Base-by-base conservation (phyloP, 2,113 vertebrate species). In the Trematomus loennbergii region DNA sequence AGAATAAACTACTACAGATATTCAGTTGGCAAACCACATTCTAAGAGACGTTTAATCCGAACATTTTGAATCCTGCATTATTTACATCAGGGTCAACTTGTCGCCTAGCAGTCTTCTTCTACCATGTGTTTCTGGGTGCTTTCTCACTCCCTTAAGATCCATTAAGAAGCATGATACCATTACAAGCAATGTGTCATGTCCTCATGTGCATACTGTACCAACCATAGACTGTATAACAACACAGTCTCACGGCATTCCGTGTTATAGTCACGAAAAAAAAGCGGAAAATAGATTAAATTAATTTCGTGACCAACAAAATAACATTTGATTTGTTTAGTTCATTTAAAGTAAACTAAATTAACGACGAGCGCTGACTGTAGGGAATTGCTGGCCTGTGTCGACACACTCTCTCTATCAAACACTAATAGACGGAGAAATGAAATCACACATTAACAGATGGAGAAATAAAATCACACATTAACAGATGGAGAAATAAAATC, bases 361-460 rank as follows among this genome's bases (percentile, higher is more conserved):
- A 1, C 15, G 53, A 55, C 53, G 45, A 2, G 49, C 16, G 9
- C 52, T 57, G 53, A 62, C 43, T 62, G 36, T 4, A n/a, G n/a
- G 53, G 48, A 53, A 25, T 33, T 40, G 25, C 20, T 40, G 59
- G 43, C 67, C 46, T 29, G 53, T 36, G 55, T 43, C 54, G 16
- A 60, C 58, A 20, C 0, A 3, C 46, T 50, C 57, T 53, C 62
- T 66, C 80, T 71, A n/a, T 80, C 65, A 78, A 68, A 80, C 63
- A 78, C 36, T 72, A 55, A 50, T 29, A n/a, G 33, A 72, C 1
- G 0, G 75, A 82, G 33, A 36, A 36, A 36, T 36, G 5, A 36
- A 36, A 22, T 22, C 22, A 22, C 22, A 22, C 22, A 78, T 45
- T 72, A 57, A 50, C 40, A 20, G 33, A 72, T 1, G 0, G 75